Conservation (phyloP, 2,113 vertebrate species). For the Pituophis catenifer region DNA sequence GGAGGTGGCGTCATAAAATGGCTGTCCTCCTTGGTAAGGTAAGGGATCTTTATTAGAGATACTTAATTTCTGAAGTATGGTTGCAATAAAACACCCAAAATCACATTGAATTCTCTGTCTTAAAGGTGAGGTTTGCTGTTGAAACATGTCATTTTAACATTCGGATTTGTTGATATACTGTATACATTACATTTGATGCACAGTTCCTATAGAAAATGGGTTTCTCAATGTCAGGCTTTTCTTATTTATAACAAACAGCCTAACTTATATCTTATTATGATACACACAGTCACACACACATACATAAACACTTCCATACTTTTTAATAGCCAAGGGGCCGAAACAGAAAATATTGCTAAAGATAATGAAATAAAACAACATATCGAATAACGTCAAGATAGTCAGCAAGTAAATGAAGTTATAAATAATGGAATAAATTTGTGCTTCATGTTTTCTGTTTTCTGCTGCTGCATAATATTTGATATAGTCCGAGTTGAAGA, state of each 20-base stretch:
- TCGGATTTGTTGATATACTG: background rate
- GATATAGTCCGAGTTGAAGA: background rate
- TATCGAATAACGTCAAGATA: background rate
- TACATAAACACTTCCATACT: background rate
- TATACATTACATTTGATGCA: background rate
- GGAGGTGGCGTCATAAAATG: constrained; percentile 99
- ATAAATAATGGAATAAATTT: background rate
- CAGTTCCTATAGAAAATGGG: background rate
- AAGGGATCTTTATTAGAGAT: constrained; percentile 56
- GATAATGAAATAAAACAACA: background rate
- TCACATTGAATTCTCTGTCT: background rate
- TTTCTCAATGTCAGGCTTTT: background rate
- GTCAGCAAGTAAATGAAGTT: background rate
- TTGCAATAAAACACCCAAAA: background rate
- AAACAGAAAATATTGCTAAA: background rate
- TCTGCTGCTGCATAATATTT: background rate
- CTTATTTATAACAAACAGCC: background rate
- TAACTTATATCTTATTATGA: background rate
- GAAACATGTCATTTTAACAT: background rate
- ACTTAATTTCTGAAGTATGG: background rate
- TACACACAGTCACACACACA: background rate
- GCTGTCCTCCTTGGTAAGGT: constrained; percentile 96
- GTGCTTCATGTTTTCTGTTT: background rate
- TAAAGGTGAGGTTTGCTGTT: background rate
- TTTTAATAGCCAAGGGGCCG: background rate